Evolutionary conservation across 2,797 vertebrate species (phyloP).

Genomic region (Discoglossus pictus): DNA sequence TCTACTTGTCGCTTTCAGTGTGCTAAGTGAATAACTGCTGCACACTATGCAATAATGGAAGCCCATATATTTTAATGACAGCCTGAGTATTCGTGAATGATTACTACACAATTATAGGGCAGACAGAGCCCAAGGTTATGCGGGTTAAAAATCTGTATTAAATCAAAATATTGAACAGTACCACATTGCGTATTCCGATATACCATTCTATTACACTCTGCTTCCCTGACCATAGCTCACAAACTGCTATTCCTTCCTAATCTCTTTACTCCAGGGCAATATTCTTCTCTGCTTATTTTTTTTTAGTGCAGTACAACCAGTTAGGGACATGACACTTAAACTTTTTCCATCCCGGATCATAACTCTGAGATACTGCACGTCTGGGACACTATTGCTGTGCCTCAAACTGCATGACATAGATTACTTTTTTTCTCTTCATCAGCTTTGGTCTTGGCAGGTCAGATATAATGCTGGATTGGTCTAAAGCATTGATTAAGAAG

Average conservation of each 20-base stretch:
- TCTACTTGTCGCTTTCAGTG: no score
- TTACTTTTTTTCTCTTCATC: constrained; percentile 40
- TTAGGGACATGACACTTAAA: constrained; percentile 33
- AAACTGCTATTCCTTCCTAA: constrained; percentile 8
- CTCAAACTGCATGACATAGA: constrained; percentile 36
- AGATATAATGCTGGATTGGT: constrained; percentile 33
- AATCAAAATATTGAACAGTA: no score
- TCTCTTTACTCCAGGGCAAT: constrained; percentile 24
- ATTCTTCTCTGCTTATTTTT: constrained; percentile 29
- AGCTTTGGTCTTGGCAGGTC: constrained; percentile 39
- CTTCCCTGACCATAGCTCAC: not conserved
- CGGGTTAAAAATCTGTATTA: no score
- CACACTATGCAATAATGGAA: no score
- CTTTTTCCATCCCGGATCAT: constrained; percentile 34
- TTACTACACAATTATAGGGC: no score
- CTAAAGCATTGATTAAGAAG: constrained; percentile 41
- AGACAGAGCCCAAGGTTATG: no score
- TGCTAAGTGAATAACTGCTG: no score
- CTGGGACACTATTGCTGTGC: constrained; percentile 20
- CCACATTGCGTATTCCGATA: not conserved
- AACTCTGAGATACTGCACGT: constrained; percentile 31
- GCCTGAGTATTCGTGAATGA: no score
- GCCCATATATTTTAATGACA: no score
- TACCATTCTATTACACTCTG: not conserved
- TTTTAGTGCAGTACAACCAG: constrained; percentile 16